A percentile compares a stretch with the other conserved stretches of the same genome.
phyloP scores from a whole-genome alignment of 1,140 invertebrate genomes.

The Camponotus pennsylvanicus region DNA sequence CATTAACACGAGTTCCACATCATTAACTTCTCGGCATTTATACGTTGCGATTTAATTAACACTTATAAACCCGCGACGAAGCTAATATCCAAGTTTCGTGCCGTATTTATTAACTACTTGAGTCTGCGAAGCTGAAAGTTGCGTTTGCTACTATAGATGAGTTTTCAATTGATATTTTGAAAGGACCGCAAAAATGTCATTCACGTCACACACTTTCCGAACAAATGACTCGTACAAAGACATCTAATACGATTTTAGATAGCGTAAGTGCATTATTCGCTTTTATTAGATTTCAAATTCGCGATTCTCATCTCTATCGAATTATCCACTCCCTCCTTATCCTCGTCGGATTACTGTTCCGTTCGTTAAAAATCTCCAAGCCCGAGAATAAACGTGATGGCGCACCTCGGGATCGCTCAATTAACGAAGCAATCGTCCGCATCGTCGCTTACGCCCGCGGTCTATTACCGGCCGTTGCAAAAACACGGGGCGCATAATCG shows the following conservation, averaged over 20 bases:
- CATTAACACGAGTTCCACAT: conserved; percentile 25
- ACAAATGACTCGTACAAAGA: neutral
- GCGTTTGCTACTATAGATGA: neutral
- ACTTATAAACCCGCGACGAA: conserved; percentile 22
- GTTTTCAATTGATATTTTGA: neutral
- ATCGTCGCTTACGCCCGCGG: conserved; percentile 46
- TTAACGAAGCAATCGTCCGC: conserved; percentile 49
- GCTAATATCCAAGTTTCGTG: conserved; percentile 31
- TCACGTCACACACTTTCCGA: neutral
- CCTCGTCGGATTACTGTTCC: conserved; percentile 28
- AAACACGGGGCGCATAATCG: conserved; percentile 49
- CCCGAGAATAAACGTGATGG: conserved; percentile 44
- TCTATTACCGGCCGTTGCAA: conserved; percentile 50
- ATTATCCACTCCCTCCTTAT: conserved; percentile 28
- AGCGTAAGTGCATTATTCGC: neutral
- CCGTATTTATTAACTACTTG: conserved; percentile 1
- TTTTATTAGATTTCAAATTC: conserved; percentile 24
- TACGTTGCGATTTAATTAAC: conserved; percentile 49
- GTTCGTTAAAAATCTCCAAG: conserved; percentile 46
- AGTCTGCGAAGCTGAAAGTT: neutral
- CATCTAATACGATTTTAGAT: neutral
- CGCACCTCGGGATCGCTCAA: conserved; percentile 53
- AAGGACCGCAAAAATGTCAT: conserved; percentile 10
- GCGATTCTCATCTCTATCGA: conserved; percentile 3
- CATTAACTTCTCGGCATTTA: conserved; percentile 52